These are phyloP conservation scores for Acarapis woodi DNA, from an alignment of 1,140 invertebrate species.

Conservation along the genomic window DNA sequence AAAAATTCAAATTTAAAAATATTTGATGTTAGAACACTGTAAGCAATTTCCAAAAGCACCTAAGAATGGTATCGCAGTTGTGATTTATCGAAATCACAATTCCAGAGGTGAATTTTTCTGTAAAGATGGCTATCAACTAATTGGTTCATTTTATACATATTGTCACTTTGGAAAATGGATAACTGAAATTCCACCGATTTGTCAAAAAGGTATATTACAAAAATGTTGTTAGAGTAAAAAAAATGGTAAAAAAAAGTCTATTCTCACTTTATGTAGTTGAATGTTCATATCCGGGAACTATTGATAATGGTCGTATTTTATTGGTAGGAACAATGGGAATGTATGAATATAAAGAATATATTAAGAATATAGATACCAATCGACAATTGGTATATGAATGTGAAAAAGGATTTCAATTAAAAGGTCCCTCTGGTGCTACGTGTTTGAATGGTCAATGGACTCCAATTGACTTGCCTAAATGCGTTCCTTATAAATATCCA, in stretches of 20 bases:
- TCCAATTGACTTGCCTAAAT: constrained; percentile 47
- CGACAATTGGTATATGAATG: constrained; percentile 92
- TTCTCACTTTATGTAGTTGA: constrained; percentile 29
- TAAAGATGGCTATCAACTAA: constrained; percentile 55
- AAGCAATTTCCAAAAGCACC: constrained; percentile 58
- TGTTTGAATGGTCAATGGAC: constrained; percentile 68
- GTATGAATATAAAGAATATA: constrained; percentile 86
- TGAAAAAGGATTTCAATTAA: constrained; percentile 55
- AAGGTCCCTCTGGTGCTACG: constrained; percentile 66
- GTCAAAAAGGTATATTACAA: constrained; percentile 36
- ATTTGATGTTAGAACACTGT: constrained; percentile 25
- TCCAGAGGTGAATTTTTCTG: constrained; percentile 72
- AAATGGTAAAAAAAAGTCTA: neutral
- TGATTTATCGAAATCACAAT: constrained; percentile 76
- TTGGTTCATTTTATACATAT: constrained; percentile 35
- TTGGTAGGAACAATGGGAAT: constrained; percentile 86
- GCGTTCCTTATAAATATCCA: too few relatives aligned
- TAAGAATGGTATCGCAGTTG: constrained; percentile 73
- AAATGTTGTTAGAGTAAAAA: neutral
- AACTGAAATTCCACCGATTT: constrained; percentile 40
- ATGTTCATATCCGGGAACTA: constrained; percentile 70
- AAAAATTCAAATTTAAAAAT: neutral
- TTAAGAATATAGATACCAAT: constrained; percentile 59
- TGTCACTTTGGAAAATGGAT: constrained; percentile 82
- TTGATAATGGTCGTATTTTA: constrained; percentile 64